These are phyloP conservation scores for Platyura marginata DNA, from an alignment of 1,140 invertebrate species.

Conservation along the genomic window DNA sequence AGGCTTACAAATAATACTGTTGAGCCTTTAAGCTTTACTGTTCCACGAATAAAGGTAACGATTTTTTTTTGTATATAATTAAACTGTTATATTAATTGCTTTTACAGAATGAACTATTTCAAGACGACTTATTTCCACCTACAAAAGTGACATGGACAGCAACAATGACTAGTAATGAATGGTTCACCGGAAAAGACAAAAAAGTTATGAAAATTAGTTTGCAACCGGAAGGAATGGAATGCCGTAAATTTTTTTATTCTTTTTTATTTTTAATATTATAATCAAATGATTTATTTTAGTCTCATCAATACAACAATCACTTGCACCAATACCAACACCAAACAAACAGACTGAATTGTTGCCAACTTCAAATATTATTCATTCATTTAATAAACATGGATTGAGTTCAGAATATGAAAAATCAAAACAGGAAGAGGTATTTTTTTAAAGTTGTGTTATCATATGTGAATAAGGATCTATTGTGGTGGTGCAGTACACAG, in stretches of 20 bases:
- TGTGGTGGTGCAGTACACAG: too few species aligned
- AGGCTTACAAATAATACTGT: conserved; percentile 74
- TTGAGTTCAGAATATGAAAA: conserved; percentile 14
- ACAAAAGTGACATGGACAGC: conserved; percentile 74
- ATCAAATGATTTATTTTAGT: too few species aligned
- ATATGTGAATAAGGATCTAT: too few species aligned
- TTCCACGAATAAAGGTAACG: conserved; percentile 75
- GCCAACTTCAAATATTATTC: not conserved
- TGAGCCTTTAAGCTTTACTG: conserved; percentile 85
- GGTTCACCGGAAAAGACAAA: conserved; percentile 53
- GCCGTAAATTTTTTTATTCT: conserved; percentile 37
- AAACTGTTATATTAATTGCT: conserved; percentile 3
- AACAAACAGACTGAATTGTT: not conserved
- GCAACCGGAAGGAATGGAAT: conserved; percentile 72
- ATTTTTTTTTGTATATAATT: conserved; percentile 4
- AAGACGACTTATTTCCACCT: conserved; percentile 90
- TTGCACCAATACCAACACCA: not conserved
- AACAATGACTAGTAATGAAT: conserved; percentile 47
- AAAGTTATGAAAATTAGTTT: conserved; percentile 46
- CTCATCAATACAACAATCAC: not conserved
- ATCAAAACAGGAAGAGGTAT: conserved; percentile 21
- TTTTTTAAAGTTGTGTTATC: too few species aligned
- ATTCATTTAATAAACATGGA: not conserved
- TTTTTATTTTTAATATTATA: not conserved
- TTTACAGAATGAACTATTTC: conserved; percentile 73